A percentile compares a stretch with the other conserved stretches of the same genome.
Conservation (phyloP, 2,888 invertebrate genomes). For the Ligdia adustata region DNA sequence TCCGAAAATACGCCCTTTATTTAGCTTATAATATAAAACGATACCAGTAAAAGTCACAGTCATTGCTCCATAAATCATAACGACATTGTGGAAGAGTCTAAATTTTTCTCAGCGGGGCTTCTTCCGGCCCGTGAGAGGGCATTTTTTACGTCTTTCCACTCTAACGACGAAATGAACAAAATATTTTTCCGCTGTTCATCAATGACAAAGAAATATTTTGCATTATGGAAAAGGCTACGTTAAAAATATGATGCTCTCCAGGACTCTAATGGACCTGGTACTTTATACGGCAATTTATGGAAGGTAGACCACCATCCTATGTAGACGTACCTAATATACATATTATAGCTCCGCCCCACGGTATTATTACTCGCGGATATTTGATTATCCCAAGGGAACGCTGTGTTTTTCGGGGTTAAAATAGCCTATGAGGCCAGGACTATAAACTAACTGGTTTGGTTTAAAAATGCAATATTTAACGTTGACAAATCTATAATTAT, state of each 20-base stretch:
- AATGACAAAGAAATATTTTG: conserved; percentile 25
- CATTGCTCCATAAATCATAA: conserved; percentile 38
- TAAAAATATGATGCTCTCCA: conserved; percentile 1
- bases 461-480: too few relatives aligned
- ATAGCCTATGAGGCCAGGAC: too few relatives aligned
- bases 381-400: too few relatives aligned
- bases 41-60: conserved; percentile 28
- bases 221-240: conserved; percentile 11
- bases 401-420: too few relatives aligned
- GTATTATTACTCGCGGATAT: too few relatives aligned
- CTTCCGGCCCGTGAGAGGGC: conserved; percentile 16
- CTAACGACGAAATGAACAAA: conserved; percentile 28
- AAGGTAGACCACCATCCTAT: too few relatives aligned
- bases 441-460: too few relatives aligned
- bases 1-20: conserved; percentile 12
- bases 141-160: conserved; percentile 14
- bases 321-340: too few relatives aligned
- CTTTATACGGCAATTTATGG: too few relatives aligned
- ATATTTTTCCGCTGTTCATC: conserved; percentile 28
- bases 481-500: too few relatives aligned
- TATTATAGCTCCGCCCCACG: too few relatives aligned
- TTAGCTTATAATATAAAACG: conserved; percentile 17
- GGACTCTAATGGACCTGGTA: conserved; percentile 2
- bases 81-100: conserved; percentile 32
- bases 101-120: conserved; percentile 11